Base-by-base conservation (phyloP, 2,888 invertebrate genomes). In the Epistrophella euchroma region DNA sequence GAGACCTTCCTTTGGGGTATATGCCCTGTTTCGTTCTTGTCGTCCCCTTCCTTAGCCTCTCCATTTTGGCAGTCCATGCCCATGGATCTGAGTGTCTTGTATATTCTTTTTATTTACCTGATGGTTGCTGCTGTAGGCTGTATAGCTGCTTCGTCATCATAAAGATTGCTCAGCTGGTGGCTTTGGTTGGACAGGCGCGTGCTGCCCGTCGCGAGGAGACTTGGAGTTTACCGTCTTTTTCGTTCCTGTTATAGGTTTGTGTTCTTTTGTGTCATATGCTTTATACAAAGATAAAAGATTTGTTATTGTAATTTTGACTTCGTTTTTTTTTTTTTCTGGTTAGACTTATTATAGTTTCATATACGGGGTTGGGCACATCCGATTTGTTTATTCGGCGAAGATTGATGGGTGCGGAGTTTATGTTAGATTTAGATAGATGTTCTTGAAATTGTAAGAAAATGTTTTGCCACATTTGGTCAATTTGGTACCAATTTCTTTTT, bases 121-220 rank as follows among this genome's bases (percentile, higher is more conserved):
- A 45, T 62, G 56, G 66, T 70, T 58, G 70, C 35, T 70, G 68
- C 52, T 40, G 52, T 52, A 52, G 52, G 52, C 62, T 43, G 73
- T 68, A 52, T 52, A 64, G 71, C 47, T 83, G 86, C 88, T 80
- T 87, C 78, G 88, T 88, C 87, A 87, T 88, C 76, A 71, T 62
- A 43, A 55, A 80, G 72, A 87, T 88, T 15, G 50, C 88, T 84
- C 87, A 87, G 88, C 84, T 88, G 84, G 87, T 78, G 87, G 70
- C 78, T 77, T 75, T 58, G 79, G 72, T 75, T 58, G 79, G 72
- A 74, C 56, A 81, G 81, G 75, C 87, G 87, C 88, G 88, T 88
- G 88, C 88, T 88, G 88, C 47, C 73, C 77, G 52, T 45, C 47
- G 37, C 28, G 19, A 37, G 40, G 60, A 50, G 68, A 60, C 43